Conservation (phyloP, 2,888 invertebrate genomes). For the Cephus pygmeus region DNA sequence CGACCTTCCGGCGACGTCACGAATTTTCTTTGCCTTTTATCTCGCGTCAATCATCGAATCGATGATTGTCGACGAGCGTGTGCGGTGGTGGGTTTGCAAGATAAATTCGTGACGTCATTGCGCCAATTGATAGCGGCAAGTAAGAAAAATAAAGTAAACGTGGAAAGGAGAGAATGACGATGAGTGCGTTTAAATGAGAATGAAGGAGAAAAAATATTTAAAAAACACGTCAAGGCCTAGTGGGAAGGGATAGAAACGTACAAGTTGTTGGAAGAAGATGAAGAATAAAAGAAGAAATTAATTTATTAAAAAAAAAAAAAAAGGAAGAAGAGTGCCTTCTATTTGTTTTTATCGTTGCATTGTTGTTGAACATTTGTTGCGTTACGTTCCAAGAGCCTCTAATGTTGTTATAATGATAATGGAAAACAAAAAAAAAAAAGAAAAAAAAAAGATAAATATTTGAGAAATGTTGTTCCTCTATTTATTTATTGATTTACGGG, state of each 20-base stretch:
- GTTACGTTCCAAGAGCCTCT: conserved; percentile 64
- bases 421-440: conserved; percentile 23
- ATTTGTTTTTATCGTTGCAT: conserved; percentile 62
- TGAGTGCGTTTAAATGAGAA: conserved; percentile 7
- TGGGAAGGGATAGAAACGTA: conserved; percentile 27
- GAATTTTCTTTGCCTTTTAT: too few relatives aligned
- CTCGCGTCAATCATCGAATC: too few relatives aligned
- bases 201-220: conserved; percentile 13
- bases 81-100: neutral
- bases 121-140: conserved; percentile 20
- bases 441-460: conserved; percentile 6
- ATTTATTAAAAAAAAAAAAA: conserved; percentile 52
- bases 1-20: too few relatives aligned
- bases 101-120: conserved; percentile 26
- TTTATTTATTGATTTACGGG: conserved; percentile 61
- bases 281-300: conserved; percentile 41
- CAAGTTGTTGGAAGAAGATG: conserved; percentile 38
- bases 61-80: too few relatives aligned
- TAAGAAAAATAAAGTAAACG: conserved; percentile 16
- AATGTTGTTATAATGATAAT: conserved; percentile 43
- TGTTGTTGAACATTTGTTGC: conserved; percentile 64
- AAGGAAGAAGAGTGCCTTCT: conserved; percentile 64
- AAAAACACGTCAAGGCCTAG: conserved; percentile 41
- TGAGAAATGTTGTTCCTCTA: conserved; percentile 60
- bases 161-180: neutral